A percentile compares a stretch with the other conserved stretches of the same genome.
Evolutionary conservation across 2,113 vertebrate genomes (phyloP).

Genomic region (Garra rufa): DNA sequence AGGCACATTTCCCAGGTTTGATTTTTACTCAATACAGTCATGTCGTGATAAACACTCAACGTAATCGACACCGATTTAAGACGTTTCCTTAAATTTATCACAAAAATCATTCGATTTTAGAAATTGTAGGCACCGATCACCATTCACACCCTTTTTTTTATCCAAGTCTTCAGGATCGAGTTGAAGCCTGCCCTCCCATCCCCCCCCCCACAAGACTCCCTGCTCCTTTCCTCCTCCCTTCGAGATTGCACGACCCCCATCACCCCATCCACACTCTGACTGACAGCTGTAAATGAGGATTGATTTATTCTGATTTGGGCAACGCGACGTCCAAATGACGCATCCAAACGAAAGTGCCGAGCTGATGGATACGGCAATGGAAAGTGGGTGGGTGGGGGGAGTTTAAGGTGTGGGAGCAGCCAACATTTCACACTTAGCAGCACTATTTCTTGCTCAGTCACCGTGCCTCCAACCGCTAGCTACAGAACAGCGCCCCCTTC

Average conservation of each 20-base stretch:
- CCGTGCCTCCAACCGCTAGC: constrained; percentile 34
- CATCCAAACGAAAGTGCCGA: neutral
- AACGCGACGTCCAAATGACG: constrained; percentile 31
- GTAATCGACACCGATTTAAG: neutral
- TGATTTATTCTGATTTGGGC: constrained; percentile 47
- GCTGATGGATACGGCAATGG: neutral
- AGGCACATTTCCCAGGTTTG: neutral
- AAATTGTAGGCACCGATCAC: neutral
- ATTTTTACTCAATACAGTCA: neutral
- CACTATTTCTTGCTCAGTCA: constrained; percentile 61
- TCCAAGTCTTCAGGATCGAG: constrained; percentile 8
- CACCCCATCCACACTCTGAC: constrained; percentile 35
- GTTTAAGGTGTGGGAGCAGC: constrained; percentile 4
- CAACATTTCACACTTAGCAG: neutral
- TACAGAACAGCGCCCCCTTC: constrained; percentile 24
- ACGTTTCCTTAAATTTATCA: neutral
- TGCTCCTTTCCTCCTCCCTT: neutral
- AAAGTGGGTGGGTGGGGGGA: neutral
- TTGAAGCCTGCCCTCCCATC: constrained; percentile 26
- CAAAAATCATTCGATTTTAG: neutral
- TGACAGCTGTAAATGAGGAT: constrained; percentile 53
- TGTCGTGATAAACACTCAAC: neutral
- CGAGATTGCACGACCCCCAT: constrained; percentile 7
- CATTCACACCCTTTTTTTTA: constrained; percentile 17
- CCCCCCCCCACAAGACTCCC: neutral